These are phyloP conservation scores for Heliconius erato DNA, from an alignment of 2,888 invertebrate species.

Conservation along the genomic window DNA sequence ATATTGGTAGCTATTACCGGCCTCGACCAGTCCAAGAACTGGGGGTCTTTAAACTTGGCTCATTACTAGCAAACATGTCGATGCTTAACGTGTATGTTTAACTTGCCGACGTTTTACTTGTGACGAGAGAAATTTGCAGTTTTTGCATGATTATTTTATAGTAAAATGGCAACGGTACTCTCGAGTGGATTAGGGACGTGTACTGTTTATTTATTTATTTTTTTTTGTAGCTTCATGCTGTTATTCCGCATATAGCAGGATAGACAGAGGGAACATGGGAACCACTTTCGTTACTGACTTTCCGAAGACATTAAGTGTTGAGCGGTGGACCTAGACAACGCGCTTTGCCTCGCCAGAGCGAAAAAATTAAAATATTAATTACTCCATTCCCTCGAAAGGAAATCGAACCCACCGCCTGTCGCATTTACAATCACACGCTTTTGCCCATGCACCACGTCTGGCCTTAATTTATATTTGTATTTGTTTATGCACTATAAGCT, in stretches of 20 bases:
- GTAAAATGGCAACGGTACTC: constrained; percentile 19
- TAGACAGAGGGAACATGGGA: too few relatives aligned
- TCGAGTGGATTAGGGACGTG: background rate
- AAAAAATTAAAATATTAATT: too few relatives aligned
- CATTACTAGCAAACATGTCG: constrained; percentile 49
- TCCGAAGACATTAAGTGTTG: too few relatives aligned
- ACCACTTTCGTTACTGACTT: too few relatives aligned
- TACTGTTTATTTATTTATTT: background rate
- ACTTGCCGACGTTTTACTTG: constrained; percentile 37
- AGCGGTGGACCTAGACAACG: too few relatives aligned
- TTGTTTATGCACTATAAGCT: constrained; percentile 1
- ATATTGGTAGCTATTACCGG: constrained; percentile 58
- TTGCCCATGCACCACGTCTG: too few relatives aligned
- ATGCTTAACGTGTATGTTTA: constrained; percentile 33
- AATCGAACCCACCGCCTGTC: too few relatives aligned
- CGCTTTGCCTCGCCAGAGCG: too few relatives aligned
- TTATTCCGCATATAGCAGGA: too few relatives aligned
- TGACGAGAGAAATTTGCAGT: constrained; percentile 40
- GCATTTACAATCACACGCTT: too few relatives aligned
- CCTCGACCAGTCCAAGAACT: constrained; percentile 53
- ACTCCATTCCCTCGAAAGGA: too few relatives aligned
- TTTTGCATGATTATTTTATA: constrained; percentile 28
- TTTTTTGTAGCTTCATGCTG: background rate
- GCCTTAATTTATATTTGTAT: background rate
- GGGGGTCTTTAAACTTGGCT: constrained; percentile 52